These are phyloP conservation scores for Phalera bucephala DNA, from an alignment of 2,888 invertebrate genomes.

Conservation along the genomic window DNA sequence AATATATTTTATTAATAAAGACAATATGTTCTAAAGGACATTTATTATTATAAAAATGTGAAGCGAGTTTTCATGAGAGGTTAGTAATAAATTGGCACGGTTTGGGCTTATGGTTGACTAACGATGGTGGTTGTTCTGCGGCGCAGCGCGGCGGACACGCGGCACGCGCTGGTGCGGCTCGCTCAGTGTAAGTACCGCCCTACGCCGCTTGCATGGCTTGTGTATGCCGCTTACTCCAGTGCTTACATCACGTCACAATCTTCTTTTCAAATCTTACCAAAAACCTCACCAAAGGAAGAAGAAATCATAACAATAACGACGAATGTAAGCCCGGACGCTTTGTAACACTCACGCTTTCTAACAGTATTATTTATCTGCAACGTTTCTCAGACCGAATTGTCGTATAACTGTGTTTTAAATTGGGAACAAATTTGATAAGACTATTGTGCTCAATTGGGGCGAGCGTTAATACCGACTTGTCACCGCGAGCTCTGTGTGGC, in stretches of 20 bases:
- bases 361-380: not conserved
- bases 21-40: too few relatives aligned
- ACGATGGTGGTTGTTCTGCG: constrained; percentile 52
- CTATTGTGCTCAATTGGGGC: constrained; percentile 24
- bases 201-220: constrained; percentile 38
- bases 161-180: constrained; percentile 95
- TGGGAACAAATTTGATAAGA: constrained; percentile 2
- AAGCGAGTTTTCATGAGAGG: too few relatives aligned
- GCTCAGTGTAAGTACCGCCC: constrained; percentile 92
- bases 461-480: constrained; percentile 25
- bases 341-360: not conserved
- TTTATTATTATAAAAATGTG: too few relatives aligned
- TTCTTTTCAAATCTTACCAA: too few relatives aligned
- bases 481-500: constrained; percentile 70
- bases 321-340: constrained; percentile 1
- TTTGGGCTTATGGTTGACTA: constrained; percentile 38
- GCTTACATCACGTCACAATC: constrained; percentile 1
- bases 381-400: not conserved
- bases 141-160: constrained; percentile 84
- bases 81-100: not conserved
- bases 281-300: too few relatives aligned
- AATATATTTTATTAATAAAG: too few relatives aligned
- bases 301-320: not conserved
- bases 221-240: constrained; percentile 31
- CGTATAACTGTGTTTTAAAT: not conserved